These are phyloP conservation scores for Lacanobia oleracea DNA, from an alignment of 2,888 invertebrate species.

Conservation along the genomic window DNA sequence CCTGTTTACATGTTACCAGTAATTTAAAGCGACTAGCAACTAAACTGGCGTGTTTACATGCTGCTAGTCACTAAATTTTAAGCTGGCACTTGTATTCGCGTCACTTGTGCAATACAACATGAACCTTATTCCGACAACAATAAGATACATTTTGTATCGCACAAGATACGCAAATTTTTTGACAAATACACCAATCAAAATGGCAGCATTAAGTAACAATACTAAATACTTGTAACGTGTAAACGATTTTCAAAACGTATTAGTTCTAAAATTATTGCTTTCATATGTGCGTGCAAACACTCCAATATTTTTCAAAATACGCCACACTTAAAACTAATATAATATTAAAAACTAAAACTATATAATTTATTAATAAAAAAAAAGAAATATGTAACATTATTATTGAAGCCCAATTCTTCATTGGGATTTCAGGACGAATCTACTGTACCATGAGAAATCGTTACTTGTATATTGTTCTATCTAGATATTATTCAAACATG, in stretches of 20 bases:
- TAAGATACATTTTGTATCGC: too few relatives aligned
- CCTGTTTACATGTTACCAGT: background rate
- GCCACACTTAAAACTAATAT: slow-evolving; percentile 29
- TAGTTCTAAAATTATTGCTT: background rate
- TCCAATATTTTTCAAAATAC: slow-evolving; percentile 31
- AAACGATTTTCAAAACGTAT: background rate
- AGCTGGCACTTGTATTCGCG: too few relatives aligned
- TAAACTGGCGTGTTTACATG: background rate
- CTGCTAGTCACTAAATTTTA: background rate
- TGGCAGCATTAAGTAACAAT: too few relatives aligned
- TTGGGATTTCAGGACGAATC: slow-evolving; percentile 5
- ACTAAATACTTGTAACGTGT: background rate
- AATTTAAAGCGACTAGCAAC: background rate
- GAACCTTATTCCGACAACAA: too few relatives aligned
- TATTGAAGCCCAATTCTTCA: slow-evolving; percentile 30
- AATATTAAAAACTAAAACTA: slow-evolving; percentile 55
- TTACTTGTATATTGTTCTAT: background rate
- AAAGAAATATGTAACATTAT: slow-evolving; percentile 58
- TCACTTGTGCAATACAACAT: too few relatives aligned
- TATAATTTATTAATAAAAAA: slow-evolving; percentile 62
- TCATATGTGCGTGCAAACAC: background rate
- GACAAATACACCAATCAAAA: too few relatives aligned
- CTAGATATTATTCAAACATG: too few relatives aligned
- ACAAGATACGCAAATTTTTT: too few relatives aligned
- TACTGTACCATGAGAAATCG: slow-evolving; percentile 31